phyloP scores from a whole-genome alignment of 1,140 invertebrate genomes.

The Lepidostoma basale region DNA sequence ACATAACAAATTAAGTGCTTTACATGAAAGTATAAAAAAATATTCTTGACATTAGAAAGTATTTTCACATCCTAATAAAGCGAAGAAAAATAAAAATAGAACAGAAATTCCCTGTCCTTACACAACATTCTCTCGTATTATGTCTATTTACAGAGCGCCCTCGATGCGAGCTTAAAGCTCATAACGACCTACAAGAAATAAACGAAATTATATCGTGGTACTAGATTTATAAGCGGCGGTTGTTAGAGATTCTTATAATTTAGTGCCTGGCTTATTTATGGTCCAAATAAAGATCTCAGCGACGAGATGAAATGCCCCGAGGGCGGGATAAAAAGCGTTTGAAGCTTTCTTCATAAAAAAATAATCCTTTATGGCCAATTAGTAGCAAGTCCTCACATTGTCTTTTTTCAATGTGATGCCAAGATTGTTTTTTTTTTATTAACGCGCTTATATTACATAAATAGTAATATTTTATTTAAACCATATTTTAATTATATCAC shows the following conservation, averaged over 20 bases:
- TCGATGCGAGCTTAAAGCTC: not conserved
- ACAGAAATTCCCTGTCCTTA: not conserved
- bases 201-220: constrained; percentile 5
- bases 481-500: too few species aligned
- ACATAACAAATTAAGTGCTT: too few species aligned
- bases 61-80: too few species aligned
- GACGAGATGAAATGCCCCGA: not conserved
- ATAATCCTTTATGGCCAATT: constrained; percentile 3
- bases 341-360: not conserved
- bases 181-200: constrained; percentile 9
- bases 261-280: constrained; percentile 4
- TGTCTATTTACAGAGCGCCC: not conserved
- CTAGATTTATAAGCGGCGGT: constrained; percentile 10
- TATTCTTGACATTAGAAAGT: too few species aligned
- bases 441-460: too few species aligned
- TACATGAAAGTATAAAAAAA: too few species aligned
- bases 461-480: too few species aligned
- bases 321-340: not conserved
- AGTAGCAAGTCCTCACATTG: too few species aligned
- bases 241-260: constrained; percentile 20
- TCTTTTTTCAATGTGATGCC: too few species aligned
- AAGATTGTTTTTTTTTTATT: too few species aligned
- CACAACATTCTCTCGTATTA: not conserved
- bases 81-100: too few species aligned
- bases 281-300: constrained; percentile 14